Conservation (phyloP, 2,888 invertebrate species). For the Griposia aprilina region DNA sequence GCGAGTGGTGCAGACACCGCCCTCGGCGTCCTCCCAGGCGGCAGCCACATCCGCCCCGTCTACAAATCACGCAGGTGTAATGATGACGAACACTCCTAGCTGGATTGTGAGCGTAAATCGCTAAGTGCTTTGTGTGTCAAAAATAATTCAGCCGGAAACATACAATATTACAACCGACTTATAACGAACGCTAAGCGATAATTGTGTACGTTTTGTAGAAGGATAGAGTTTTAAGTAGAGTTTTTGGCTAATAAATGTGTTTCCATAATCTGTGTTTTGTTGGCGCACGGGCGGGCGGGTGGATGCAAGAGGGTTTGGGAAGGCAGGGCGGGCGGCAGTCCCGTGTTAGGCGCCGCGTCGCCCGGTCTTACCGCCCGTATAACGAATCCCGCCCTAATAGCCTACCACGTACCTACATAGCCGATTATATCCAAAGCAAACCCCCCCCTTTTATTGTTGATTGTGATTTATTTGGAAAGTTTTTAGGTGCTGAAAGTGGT, state of each 20-base stretch:
- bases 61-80: constrained; percentile 90
- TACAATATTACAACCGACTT: constrained; percentile 43
- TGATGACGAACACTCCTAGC: constrained; percentile 60
- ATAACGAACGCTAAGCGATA: constrained; percentile 67
- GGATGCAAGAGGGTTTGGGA: constrained; percentile 75
- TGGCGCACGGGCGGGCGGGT: constrained; percentile 79
- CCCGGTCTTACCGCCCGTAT: constrained; percentile 81
- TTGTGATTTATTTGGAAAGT: constrained; percentile 50
- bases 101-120: constrained; percentile 60
- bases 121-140: constrained; percentile 59
- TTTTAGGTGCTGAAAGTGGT: constrained; percentile 40
- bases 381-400: constrained; percentile 72
- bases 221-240: constrained; percentile 84
- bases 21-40: constrained; percentile 80
- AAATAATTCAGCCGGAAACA: constrained; percentile 39
- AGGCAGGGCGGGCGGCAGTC: constrained; percentile 85
- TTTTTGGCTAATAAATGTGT: constrained; percentile 89
- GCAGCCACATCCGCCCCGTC: constrained; percentile 79
- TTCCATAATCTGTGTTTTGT: constrained; percentile 88
- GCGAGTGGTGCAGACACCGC: constrained; percentile 80
- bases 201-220: constrained; percentile 80
- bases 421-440: constrained; percentile 53
- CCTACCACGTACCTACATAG: constrained; percentile 61
- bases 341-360: constrained; percentile 88
- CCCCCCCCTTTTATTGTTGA: constrained; percentile 42